Evolutionary conservation across 2,113 vertebrate genomes (phyloP).

Genomic region (Lates calcarifer): DNA sequence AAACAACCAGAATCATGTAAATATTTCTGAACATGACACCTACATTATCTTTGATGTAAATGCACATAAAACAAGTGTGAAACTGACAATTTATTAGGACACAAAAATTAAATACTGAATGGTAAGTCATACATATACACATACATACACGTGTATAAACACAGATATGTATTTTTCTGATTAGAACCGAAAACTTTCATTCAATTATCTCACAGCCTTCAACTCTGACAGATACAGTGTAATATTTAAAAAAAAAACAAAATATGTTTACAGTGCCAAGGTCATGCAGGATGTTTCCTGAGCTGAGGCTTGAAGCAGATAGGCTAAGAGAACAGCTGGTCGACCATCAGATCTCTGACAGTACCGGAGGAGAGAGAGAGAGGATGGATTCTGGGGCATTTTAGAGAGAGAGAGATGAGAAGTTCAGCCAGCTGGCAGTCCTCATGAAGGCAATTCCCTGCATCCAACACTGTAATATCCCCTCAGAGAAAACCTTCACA

Average conservation of each 20-base stretch:
- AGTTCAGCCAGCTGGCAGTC: slow-evolving; percentile 56
- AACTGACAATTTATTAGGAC: too few species aligned
- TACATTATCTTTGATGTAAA: too few species aligned
- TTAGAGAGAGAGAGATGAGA: slow-evolving; percentile 40
- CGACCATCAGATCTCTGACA: slow-evolving; percentile 25
- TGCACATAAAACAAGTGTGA: too few species aligned
- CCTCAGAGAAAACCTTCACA: slow-evolving; percentile 39
- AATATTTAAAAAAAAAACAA: not conserved
- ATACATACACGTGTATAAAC: too few species aligned
- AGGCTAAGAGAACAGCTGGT: slow-evolving; percentile 7
- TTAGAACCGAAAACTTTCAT: too few species aligned
- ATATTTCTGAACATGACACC: too few species aligned
- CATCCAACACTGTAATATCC: slow-evolving; percentile 30
- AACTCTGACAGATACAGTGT: too few species aligned
- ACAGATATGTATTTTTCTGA: too few species aligned
- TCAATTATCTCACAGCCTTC: too few species aligned
- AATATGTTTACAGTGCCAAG: not conserved
- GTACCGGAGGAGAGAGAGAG: slow-evolving; percentile 1
- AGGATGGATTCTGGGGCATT: slow-evolving; percentile 31
- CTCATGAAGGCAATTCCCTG: slow-evolving; percentile 23
- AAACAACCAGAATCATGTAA: not conserved
- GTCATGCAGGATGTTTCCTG: not conserved
- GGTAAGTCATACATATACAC: too few species aligned
- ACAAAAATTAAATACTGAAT: too few species aligned
- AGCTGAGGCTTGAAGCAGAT: not conserved